Percentiles rank a stretch among this genome's conserved stretches.
Evolutionary conservation across 1,140 invertebrate genomes (phyloP).

Genomic region (Vanessa tameamea): DNA sequence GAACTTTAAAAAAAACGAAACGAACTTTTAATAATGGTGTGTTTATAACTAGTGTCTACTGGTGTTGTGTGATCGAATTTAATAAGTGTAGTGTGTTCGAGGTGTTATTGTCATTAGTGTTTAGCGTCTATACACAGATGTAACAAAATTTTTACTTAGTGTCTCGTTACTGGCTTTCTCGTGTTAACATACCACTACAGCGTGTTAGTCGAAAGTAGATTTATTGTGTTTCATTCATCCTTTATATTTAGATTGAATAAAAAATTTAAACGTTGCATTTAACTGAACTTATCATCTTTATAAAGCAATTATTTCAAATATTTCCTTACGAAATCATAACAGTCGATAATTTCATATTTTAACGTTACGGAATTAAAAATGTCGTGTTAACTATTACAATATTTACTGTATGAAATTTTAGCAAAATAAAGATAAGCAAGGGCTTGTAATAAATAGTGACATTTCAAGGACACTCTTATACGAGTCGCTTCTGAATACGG

Average conservation of each 20-base stretch:
- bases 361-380: background rate
- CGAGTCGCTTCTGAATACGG: conserved; percentile 23
- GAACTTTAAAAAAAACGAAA: conserved; percentile 65
- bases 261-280: conserved; percentile 8
- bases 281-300: background rate
- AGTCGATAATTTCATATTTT: background rate
- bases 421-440: conserved; percentile 33
- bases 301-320: too few relatives aligned
- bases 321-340: background rate
- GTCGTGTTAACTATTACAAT: background rate
- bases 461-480: conserved; percentile 38
- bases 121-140: conserved; percentile 45
- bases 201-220: conserved; percentile 45
- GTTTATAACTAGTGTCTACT: conserved; percentile 48
- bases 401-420: conserved; percentile 12
- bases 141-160: conserved; percentile 61
- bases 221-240: conserved; percentile 30
- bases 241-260: conserved; percentile 22
- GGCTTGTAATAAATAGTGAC: conserved; percentile 40
- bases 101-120: conserved; percentile 42
- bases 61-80: conserved; percentile 54
- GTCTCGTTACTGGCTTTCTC: conserved; percentile 61
- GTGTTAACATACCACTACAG: conserved; percentile 46
- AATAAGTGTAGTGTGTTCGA: conserved; percentile 43
- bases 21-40: conserved; percentile 68